These are phyloP conservation scores for Drosophila mimetica DNA, from an alignment of 2,888 invertebrate genomes.

Conservation along the genomic window DNA sequence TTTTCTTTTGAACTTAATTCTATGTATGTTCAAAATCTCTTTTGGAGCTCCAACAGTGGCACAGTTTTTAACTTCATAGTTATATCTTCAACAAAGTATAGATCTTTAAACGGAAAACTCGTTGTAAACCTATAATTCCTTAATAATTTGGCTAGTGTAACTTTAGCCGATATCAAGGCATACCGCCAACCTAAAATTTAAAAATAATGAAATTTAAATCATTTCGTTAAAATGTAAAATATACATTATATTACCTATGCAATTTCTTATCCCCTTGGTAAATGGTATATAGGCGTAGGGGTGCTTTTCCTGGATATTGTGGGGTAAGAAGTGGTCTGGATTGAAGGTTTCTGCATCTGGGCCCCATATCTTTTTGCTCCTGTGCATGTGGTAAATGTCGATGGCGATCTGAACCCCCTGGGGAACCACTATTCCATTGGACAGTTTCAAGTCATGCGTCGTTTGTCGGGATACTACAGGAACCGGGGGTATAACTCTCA, in stretches of 20 bases:
- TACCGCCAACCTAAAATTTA: conserved; percentile 78
- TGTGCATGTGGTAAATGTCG: conserved; percentile 82
- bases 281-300: conserved; percentile 83
- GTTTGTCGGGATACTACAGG: conserved; percentile 79
- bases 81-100: conserved; percentile 81
- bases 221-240: too few species aligned
- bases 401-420: conserved; percentile 80
- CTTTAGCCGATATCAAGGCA: conserved; percentile 78
- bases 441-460: conserved; percentile 65
- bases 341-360: conserved; percentile 80
- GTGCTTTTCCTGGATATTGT: conserved; percentile 78
- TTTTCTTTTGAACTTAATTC: background rate
- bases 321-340: conserved; percentile 83
- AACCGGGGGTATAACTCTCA: conserved; percentile 81
- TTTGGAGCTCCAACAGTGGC: conserved; percentile 69
- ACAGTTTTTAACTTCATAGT: conserved; percentile 77
- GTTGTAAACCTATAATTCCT: conserved; percentile 80
- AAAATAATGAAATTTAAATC: too few species aligned
- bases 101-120: conserved; percentile 74
- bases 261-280: conserved; percentile 82
- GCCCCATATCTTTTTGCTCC: conserved; percentile 82
- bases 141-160: conserved; percentile 78
- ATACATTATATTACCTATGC: conserved; percentile 70
- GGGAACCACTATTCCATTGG: conserved; percentile 78
- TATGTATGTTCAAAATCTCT: conserved; percentile 45